phyloP scores from a whole-genome alignment of 2,113 vertebrate genomes.

The Pteruthius melanotis region DNA sequence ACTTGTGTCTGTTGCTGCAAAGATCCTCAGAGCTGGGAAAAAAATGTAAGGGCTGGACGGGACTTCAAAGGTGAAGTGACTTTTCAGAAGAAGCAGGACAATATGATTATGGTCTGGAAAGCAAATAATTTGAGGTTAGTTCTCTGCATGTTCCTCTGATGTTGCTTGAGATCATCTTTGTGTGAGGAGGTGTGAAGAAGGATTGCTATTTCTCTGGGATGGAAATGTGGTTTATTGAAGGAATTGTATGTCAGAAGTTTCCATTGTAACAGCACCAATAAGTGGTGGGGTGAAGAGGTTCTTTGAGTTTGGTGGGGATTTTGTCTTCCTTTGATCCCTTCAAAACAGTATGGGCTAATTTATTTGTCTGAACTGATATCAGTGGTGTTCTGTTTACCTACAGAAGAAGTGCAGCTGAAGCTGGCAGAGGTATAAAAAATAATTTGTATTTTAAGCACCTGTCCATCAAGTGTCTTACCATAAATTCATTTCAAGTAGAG shows the following conservation, averaged over 20 bases:
- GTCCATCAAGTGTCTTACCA: neutral
- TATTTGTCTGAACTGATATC: neutral
- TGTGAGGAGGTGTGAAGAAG: neutral
- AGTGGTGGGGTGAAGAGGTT: neutral
- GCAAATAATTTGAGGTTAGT: neutral
- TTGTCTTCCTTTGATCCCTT: neutral
- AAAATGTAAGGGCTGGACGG: neutral
- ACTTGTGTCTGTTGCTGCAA: neutral
- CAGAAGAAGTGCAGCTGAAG: neutral
- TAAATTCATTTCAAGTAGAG: neutral
- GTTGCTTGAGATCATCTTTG: neutral
- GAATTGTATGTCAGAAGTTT: neutral
- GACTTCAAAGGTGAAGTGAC: neutral
- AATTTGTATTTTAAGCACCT: neutral
- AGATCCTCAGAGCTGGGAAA: neutral
- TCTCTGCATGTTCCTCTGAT: neutral
- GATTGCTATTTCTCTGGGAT: neutral
- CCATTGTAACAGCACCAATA: neutral
- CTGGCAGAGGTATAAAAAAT: neutral
- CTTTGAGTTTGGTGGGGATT: neutral
- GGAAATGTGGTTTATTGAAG: neutral
- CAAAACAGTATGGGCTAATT: neutral
- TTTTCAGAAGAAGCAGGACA: neutral
- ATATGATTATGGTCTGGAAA: neutral
- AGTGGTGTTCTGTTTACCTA: neutral